Percentiles rank a stretch among this genome's conserved stretches.
phyloP scores from a whole-genome alignment of 2,888 invertebrate species.

The Neoascia interrupta region DNA sequence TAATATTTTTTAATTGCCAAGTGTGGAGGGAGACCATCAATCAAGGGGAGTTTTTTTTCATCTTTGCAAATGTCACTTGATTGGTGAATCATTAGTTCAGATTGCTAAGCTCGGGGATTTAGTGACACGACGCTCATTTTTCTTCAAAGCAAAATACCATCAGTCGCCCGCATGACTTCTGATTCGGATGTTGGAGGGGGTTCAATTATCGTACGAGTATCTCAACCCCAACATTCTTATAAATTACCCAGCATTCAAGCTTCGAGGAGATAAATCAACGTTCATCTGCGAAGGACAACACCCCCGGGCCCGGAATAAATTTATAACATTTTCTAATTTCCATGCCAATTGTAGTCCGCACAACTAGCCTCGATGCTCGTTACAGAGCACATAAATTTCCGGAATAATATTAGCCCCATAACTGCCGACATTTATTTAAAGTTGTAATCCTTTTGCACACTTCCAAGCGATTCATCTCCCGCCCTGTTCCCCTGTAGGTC shows the following conservation, averaged over 20 bases:
- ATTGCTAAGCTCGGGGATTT: slow-evolving; percentile 39
- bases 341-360: slow-evolving; percentile 58
- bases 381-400: slow-evolving; percentile 34
- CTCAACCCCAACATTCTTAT: slow-evolving; percentile 14
- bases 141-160: slow-evolving; percentile 13
- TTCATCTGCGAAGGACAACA: not conserved
- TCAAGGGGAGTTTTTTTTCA: slow-evolving; percentile 24
- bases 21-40: slow-evolving; percentile 38
- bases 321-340: slow-evolving; percentile 46
- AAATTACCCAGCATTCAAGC: slow-evolving; percentile 35
- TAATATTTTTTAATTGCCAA: slow-evolving; percentile 43
- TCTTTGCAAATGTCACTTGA: slow-evolving; percentile 17
- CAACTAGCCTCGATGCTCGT: too few relatives aligned
- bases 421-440: slow-evolving; percentile 58
- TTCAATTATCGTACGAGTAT: slow-evolving; percentile 35
- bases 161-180: slow-evolving; percentile 30
- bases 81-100: slow-evolving; percentile 49
- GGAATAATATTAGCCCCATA: slow-evolving; percentile 53
- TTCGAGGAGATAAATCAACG: slow-evolving; percentile 38
- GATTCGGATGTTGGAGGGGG: slow-evolving; percentile 4
- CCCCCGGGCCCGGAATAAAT: slow-evolving; percentile 26
- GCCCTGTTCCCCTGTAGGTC: slow-evolving; percentile 45
- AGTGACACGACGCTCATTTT: slow-evolving; percentile 28
- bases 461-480: slow-evolving; percentile 27
- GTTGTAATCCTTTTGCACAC: slow-evolving; percentile 57